Evolutionary conservation across 2,797 vertebrate genomes (phyloP).

Genomic region (Anguilla obscura): DNA sequence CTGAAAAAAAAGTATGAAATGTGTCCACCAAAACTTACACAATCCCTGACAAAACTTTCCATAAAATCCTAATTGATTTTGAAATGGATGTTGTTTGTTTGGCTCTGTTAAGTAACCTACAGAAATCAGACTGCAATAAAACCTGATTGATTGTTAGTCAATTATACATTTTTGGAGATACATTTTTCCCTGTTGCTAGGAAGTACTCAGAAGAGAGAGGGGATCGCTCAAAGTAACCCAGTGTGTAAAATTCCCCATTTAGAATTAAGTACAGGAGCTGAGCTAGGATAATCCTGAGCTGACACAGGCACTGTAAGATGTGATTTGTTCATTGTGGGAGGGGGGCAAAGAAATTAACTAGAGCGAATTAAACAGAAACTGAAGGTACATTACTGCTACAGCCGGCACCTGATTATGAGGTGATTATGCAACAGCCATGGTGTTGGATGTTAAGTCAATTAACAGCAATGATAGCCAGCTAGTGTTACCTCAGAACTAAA

Average conservation of each 20-base stretch:
- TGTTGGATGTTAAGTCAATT: slow-evolving; percentile 35
- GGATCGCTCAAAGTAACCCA: not conserved
- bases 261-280: not conserved
- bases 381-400: slow-evolving; percentile 41
- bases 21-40: not conserved
- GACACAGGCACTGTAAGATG: not conserved
- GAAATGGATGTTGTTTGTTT: not conserved
- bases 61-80: not conserved
- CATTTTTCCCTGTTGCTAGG: not conserved
- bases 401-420: slow-evolving; percentile 64
- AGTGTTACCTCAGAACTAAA: not conserved
- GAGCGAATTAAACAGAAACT: slow-evolving; percentile 36
- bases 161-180: not conserved
- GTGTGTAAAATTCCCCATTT: not conserved
- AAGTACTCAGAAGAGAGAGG: not conserved
- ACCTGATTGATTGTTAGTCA: not conserved
- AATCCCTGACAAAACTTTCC: not conserved
- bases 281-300: not conserved
- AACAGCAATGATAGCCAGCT: not conserved
- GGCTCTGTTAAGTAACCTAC: not conserved
- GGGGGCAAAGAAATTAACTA: slow-evolving; percentile 21
- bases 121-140: not conserved
- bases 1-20: not conserved
- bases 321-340: slow-evolving; percentile 2
- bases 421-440: slow-evolving; percentile 63